Evolutionary conservation across 23 tunicate species (phyloP).

Genomic region (Trididemnum miniatum): DNA sequence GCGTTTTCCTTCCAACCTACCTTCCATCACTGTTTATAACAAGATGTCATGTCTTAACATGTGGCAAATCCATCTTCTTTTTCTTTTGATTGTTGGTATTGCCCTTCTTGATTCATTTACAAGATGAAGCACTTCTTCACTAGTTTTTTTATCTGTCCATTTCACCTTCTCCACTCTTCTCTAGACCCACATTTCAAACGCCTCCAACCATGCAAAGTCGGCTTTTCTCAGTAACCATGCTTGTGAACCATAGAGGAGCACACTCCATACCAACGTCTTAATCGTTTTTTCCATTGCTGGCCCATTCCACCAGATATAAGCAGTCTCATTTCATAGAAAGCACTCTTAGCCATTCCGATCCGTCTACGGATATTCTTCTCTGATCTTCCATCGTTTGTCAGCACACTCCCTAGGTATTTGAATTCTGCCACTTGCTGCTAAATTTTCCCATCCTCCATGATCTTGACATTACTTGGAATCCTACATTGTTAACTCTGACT

Average conservation of each 20-base stretch:
- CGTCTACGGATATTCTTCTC: not conserved
- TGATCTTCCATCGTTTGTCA: too few species aligned
- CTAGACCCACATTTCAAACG: not conserved
- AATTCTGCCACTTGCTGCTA: too few species aligned
- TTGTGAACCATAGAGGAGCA: too few species aligned
- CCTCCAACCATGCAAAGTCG: too few species aligned
- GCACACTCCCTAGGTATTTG: not conserved
- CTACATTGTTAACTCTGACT: not conserved
- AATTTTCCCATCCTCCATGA: not conserved
- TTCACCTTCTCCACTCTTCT: not conserved
- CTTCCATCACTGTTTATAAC: not conserved
- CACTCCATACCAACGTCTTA: not conserved
- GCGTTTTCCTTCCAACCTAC: too few species aligned
- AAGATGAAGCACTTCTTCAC: not conserved
- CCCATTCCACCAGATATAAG: too few species aligned
- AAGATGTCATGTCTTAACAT: not conserved
- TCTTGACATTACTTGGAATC: not conserved
- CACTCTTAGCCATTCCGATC: not conserved
- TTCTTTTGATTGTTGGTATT: not conserved
- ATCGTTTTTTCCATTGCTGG: not conserved
- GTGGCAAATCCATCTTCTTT: not conserved
- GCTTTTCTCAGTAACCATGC: too few species aligned
- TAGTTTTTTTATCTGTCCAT: too few species aligned
- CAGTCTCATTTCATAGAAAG: not conserved
- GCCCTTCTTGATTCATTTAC: not conserved